Evolutionary conservation across 2,888 invertebrate genomes (phyloP).

Genomic region (Octonoba sinensis): DNA sequence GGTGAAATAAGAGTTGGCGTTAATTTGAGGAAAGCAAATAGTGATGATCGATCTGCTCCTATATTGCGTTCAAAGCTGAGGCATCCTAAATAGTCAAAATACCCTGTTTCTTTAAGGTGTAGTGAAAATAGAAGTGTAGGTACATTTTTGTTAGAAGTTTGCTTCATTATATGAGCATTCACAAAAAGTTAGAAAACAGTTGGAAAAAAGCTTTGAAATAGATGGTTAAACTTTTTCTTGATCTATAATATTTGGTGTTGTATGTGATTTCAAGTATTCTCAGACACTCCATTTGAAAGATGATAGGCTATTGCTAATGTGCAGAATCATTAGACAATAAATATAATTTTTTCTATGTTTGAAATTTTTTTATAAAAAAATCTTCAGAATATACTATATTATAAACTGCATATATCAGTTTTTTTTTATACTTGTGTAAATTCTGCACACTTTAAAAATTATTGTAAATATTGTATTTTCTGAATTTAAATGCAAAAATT

Average conservation of each 20-base stretch:
- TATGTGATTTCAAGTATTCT: constrained; percentile 23
- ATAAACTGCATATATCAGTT: not conserved
- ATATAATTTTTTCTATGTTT: not conserved
- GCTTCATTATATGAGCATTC: not conserved
- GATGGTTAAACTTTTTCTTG: not conserved
- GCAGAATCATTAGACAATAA: not conserved
- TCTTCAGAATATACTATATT: not conserved
- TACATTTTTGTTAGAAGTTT: not conserved
- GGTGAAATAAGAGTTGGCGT: constrained; percentile 59
- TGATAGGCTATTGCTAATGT: constrained; percentile 3
- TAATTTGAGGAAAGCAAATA: constrained; percentile 74
- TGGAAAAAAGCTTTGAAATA: no score
- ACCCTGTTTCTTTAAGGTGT: no score
- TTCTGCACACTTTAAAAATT: not conserved
- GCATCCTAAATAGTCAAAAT: constrained; percentile 31
- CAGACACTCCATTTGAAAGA: constrained; percentile 21
- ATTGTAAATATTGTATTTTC: no score
- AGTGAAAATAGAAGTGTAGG: not conserved
- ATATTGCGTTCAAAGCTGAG: constrained; percentile 71
- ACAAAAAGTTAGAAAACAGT: not conserved
- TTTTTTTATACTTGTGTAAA: not conserved
- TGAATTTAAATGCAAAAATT: no score
- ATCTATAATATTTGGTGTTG: constrained; percentile 44
- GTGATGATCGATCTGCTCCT: constrained; percentile 90
- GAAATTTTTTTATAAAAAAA: not conserved